A percentile compares a stretch with the other conserved stretches of the same genome.
Conservation (phyloP, 30 jellyfish, hydroid and myxozoan species). For the Hydra vulgaris region DNA sequence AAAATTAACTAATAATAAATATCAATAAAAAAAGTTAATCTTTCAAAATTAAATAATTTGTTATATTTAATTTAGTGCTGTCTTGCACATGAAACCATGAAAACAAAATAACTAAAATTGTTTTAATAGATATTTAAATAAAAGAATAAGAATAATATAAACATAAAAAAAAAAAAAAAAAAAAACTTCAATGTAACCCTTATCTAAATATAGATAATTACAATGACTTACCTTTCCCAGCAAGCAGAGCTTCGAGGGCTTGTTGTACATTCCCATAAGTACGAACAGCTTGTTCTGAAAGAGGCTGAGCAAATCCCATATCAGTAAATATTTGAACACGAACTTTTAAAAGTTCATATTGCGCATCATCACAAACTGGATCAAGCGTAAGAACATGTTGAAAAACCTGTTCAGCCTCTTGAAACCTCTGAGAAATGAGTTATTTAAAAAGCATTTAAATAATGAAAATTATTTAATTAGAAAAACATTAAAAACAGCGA, state of each 20-base stretch:
- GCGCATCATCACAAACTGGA: constrained; percentile 88
- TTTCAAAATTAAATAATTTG: no score
- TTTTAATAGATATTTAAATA: no score
- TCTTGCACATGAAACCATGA: no score
- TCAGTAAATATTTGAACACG: constrained; percentile 79
- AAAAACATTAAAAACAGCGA: background rate
- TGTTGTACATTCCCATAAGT: constrained; percentile 74
- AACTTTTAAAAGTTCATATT: constrained; percentile 82
- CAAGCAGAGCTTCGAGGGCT: constrained; percentile 84
- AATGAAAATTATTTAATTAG: background rate
- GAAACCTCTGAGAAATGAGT: constrained; percentile 47
- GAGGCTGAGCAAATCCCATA: constrained; percentile 78
- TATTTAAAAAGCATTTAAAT: background rate
- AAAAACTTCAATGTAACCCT: no score
- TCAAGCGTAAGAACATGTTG: constrained; percentile 75
- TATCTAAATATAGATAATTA: background rate
- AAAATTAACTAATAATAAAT: no score
- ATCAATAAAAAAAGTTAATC: no score
- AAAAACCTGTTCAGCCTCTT: constrained; percentile 91
- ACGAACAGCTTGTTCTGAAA: constrained; percentile 75
- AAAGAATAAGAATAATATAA: no score
- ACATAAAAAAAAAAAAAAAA: no score
- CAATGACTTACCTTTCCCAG: constrained; percentile 66
- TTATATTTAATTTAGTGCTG: no score
- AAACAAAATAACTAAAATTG: no score